Conservation (phyloP, 37 sponge, comb jelly and placozoan genomes). For the Petrosia ficiformis region DNA sequence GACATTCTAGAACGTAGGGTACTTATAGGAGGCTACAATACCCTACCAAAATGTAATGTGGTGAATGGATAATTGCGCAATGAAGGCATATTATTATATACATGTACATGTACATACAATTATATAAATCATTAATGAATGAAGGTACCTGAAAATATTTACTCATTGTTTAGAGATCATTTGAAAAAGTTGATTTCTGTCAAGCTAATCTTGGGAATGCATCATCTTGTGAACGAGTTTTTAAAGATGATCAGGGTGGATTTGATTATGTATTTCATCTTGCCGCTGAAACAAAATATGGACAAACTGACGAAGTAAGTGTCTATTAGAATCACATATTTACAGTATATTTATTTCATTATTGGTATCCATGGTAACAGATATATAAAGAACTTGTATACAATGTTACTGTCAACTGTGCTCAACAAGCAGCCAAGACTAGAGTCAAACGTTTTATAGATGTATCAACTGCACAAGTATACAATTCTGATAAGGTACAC, state of each 20-base stretch:
- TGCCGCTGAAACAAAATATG: constrained; percentile 94
- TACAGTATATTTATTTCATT: background rate
- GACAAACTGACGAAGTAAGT: constrained; percentile 73
- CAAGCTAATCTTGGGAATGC: constrained; percentile 75
- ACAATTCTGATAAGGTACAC: constrained; percentile 74
- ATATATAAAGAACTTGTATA: constrained; percentile 92
- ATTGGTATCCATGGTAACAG: constrained; percentile 22
- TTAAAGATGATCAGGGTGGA: constrained; percentile 49
- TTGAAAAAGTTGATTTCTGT: constrained; percentile 75
- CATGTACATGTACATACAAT: no score
- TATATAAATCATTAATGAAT: no score
- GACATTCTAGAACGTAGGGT: no score
- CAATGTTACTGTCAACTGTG: constrained; percentile 77
- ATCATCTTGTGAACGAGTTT: constrained; percentile 58
- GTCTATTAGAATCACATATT: background rate
- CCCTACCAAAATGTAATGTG: no score
- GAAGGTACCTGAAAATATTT: no score
- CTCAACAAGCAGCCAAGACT: constrained; percentile 49
- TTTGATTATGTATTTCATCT: constrained; percentile 86
- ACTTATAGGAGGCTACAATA: no score
- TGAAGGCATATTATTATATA: no score
- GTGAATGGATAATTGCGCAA: no score
- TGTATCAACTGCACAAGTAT: constrained; percentile 90
- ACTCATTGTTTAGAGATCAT: constrained; percentile 50
- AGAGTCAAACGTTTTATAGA: constrained; percentile 80